These are phyloP conservation scores for Fundulus diaphanus DNA, from an alignment of 2,797 vertebrate genomes.

Conservation along the genomic window DNA sequence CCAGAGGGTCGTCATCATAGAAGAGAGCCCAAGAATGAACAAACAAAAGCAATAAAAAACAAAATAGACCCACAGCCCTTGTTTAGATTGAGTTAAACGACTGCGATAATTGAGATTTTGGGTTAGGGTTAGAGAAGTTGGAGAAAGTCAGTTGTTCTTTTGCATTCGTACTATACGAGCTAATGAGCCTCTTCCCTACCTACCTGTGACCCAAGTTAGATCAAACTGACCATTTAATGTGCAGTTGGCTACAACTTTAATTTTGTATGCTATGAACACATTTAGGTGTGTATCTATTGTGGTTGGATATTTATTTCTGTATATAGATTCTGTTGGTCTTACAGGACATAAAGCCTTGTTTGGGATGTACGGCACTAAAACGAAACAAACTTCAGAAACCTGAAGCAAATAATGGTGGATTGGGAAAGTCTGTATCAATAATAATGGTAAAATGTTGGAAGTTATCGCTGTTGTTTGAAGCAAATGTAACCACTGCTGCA, in stretches of 20 bases:
- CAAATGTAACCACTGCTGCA: background rate
- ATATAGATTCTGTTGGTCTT: background rate
- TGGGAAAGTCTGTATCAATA: background rate
- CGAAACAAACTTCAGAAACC: background rate
- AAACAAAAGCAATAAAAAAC: background rate
- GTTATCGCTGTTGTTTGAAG: background rate
- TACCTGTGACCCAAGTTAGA: background rate
- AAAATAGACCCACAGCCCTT: background rate
- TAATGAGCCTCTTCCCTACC: background rate
- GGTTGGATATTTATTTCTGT: background rate
- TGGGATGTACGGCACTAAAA: background rate
- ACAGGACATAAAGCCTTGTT: background rate
- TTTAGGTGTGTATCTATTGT: background rate
- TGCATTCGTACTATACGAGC: background rate
- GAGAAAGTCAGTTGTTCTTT: background rate
- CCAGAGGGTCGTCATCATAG: constrained; percentile 44
- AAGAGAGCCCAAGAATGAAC: background rate
- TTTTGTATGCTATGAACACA: background rate
- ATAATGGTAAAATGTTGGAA: background rate
- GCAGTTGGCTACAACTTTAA: background rate
- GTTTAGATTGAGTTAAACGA: background rate
- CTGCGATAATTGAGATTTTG: background rate
- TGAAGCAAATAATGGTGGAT: background rate
- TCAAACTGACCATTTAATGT: background rate
- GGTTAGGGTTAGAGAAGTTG: background rate